Evolutionary conservation across 2,888 invertebrate genomes (phyloP).

Genomic region (Lagria hirta): DNA sequence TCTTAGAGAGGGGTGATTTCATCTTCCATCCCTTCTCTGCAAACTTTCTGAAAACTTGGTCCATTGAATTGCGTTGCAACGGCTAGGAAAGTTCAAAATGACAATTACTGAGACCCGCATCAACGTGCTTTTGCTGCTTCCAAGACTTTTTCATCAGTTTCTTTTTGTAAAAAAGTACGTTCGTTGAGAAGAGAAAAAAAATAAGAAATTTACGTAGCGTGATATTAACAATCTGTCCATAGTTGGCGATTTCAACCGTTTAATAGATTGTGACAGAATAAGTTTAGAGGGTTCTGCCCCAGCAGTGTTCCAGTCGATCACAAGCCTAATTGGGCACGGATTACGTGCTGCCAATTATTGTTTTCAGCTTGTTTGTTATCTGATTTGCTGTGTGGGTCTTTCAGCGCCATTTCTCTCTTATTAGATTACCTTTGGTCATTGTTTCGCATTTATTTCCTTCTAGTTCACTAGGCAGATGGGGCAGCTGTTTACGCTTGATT

Average conservation of each 20-base stretch:
- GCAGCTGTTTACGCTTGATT: too few relatives aligned
- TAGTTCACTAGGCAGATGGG: conserved; percentile 3
- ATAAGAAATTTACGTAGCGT: too few relatives aligned
- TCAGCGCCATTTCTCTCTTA: conserved; percentile 40
- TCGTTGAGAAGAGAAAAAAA: too few relatives aligned
- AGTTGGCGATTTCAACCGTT: background rate
- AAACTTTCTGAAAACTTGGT: conserved; percentile 40
- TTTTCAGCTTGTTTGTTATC: conserved; percentile 42
- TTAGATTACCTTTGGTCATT: conserved; percentile 33
- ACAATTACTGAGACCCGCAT: conserved; percentile 34
- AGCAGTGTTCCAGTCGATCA: conserved; percentile 30
- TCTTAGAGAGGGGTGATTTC: conserved; percentile 34
- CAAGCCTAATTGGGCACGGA: conserved; percentile 40
- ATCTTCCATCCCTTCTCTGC: conserved; percentile 30
- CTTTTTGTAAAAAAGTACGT: too few relatives aligned
- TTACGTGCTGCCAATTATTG: conserved; percentile 44
- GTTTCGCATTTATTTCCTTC: conserved; percentile 26
- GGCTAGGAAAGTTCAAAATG: conserved; percentile 41
- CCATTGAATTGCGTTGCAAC: conserved; percentile 41
- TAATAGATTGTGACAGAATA: conserved; percentile 25
- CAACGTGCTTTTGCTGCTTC: conserved; percentile 19
- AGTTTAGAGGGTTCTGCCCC: conserved; percentile 16
- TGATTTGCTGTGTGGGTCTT: conserved; percentile 43
- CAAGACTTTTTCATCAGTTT: conserved; percentile 15
- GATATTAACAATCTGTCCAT: background rate